These are phyloP conservation scores for Drosophila persimilis DNA, from an alignment of 1,140 invertebrate species.

Conservation along the genomic window DNA sequence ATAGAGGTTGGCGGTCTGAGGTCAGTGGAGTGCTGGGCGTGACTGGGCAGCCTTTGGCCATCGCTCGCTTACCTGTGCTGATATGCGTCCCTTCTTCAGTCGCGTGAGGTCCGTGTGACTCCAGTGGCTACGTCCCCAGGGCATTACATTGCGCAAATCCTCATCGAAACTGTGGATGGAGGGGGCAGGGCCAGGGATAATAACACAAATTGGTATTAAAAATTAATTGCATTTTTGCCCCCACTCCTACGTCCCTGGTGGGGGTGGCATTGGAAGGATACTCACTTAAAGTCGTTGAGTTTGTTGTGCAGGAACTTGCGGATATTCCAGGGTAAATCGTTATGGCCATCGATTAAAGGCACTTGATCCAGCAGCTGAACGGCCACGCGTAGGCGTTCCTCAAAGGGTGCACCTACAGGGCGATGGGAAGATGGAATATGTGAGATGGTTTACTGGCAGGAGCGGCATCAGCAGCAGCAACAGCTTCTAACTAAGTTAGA, in stretches of 20 bases:
- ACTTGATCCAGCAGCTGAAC: constrained; percentile 86
- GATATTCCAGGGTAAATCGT: constrained; percentile 96
- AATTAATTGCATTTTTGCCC: constrained; percentile 54
- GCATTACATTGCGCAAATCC: constrained; percentile 89
- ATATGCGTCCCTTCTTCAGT: constrained; percentile 93
- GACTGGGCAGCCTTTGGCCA: constrained; percentile 1
- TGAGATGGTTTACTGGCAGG: too few species aligned
- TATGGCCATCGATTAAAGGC: constrained; percentile 91
- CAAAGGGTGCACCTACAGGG: constrained; percentile 84
- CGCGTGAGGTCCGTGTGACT: constrained; percentile 93
- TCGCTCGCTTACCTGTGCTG: constrained; percentile 87
- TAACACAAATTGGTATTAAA: constrained; percentile 45
- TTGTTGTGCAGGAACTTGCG: constrained; percentile 94
- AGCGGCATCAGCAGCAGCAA: constrained; percentile 7
- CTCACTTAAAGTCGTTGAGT: constrained; percentile 90
- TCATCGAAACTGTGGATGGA: constrained; percentile 84
- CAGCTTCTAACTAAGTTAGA: constrained; percentile 57
- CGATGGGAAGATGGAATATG: background rate
- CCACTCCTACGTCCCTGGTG: too few species aligned
- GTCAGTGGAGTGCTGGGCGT: background rate
- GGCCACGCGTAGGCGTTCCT: constrained; percentile 86
- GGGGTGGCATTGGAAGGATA: constrained; percentile 7
- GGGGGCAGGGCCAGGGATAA: constrained; percentile 13
- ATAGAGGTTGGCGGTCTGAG: background rate
- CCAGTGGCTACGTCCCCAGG: constrained; percentile 90